A percentile compares a stretch with the other conserved stretches of the same genome.
Conservation (phyloP, 2,888 invertebrate species). For the Machimus atricapillus region DNA sequence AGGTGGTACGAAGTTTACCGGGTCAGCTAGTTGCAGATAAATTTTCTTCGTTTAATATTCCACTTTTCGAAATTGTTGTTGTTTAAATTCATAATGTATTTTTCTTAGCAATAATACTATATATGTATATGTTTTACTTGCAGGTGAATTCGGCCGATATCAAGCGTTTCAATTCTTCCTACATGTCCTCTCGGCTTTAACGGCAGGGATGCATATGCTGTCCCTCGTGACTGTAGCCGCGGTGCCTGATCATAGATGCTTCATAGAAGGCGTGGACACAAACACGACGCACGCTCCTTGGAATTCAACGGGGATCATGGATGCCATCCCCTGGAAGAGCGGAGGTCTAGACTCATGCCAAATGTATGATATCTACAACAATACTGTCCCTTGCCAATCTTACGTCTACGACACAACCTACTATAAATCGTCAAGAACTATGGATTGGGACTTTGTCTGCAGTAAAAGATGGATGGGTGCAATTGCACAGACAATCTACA, state of each 20-base stretch:
- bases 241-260: slow-evolving; percentile 69
- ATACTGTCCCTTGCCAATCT: slow-evolving; percentile 62
- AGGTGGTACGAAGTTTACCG: no score
- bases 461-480: slow-evolving; percentile 82
- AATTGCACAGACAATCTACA: slow-evolving; percentile 76
- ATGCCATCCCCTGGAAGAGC: slow-evolving; percentile 68
- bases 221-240: slow-evolving; percentile 82
- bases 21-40: no score
- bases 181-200: slow-evolving; percentile 78
- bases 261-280: slow-evolving; percentile 65
- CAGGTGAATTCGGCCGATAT: slow-evolving; percentile 84
- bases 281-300: slow-evolving; percentile 64
- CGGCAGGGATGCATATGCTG: slow-evolving; percentile 84
- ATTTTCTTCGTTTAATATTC: no score
- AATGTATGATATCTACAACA: slow-evolving; percentile 63
- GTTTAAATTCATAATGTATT: background rate
- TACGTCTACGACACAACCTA: slow-evolving; percentile 80
- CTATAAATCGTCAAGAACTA: slow-evolving; percentile 74
- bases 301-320: slow-evolving; percentile 65
- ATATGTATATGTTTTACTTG: slow-evolving; percentile 50
- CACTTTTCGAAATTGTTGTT: no score
- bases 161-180: slow-evolving; percentile 80
- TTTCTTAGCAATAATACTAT: background rate
- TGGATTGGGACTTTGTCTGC: slow-evolving; percentile 86
- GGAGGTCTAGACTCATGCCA: slow-evolving; percentile 72